Conservation (phyloP, 2,888 invertebrate species). For the Aspidapion aeneum region DNA sequence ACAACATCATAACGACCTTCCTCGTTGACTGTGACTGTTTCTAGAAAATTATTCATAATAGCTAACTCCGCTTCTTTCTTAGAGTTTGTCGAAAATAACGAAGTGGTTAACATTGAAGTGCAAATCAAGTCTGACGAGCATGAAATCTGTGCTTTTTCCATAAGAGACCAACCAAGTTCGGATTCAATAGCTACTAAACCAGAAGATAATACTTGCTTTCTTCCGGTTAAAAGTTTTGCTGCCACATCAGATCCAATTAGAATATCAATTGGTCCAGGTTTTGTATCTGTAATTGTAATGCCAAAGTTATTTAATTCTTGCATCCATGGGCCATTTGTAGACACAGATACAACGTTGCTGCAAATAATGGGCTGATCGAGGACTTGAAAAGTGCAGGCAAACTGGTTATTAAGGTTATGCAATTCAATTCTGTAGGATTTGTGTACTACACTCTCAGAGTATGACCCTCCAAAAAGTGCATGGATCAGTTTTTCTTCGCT, state of each 20-base stretch:
- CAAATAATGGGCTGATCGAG: neutral
- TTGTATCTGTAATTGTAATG: neutral
- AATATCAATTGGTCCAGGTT: neutral
- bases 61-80: conserved; percentile 5
- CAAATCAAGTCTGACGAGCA: neutral
- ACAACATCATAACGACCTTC: conserved; percentile 24
- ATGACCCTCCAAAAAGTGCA: neutral
- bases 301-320: neutral
- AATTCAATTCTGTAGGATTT: neutral
- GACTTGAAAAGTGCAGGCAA: neutral
- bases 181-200: neutral
- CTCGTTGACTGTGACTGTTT: conserved; percentile 14
- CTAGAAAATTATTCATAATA: conserved; percentile 17
- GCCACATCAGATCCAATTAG: neutral
- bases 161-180: neutral
- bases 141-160: neutral
- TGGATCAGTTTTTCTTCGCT: neutral
- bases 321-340: neutral
- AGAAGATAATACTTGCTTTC: neutral
- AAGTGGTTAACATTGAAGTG: neutral
- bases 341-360: neutral
- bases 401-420: neutral
- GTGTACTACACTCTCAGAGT: neutral
- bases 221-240: neutral
- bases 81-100: neutral